Base-by-base conservation (phyloP, 2,113 vertebrate species). In the Monopterus albus region DNA sequence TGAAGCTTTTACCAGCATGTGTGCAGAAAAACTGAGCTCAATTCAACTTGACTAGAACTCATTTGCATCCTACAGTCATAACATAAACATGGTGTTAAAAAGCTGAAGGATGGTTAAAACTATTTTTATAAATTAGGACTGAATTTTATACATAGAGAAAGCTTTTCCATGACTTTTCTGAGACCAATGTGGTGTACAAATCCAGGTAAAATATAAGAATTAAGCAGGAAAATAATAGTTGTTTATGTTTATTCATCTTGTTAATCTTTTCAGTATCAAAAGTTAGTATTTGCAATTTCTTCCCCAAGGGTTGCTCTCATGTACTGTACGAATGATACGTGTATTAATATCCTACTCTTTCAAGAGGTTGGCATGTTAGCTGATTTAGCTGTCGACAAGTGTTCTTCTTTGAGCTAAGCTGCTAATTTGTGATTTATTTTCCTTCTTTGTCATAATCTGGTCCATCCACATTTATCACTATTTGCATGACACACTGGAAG, bases 61-160 rank as follows among this genome's bases (percentile, higher is more conserved):
- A 62, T 83, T 80, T 87, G 71, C 73, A 60, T 75, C 72, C 68
- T 59, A 46, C 53, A 56, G 56, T 57, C 61, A 50, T 79, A 69
- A 78, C 38, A 72, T 49, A 67, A 81, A 84, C 70, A 64, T 31
- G 43, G 57, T 45, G 47, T 67, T 52, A 50, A 53, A 58, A 14
- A 82, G 59, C 82, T 51, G 49, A 78, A 63, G 61, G 62, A 53
- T 61, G 75, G 61, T 68, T 59, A 56, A 64, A 55, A 56, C 23
- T 58, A 59, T 66, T 67, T 67, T 62, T 33, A 49, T 43, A 73
- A 36, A 56, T 69, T 36, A 49, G 28, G 31, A 25, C 20, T 29
- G 33, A 15, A 65, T 75, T 72, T 55, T 20, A 55, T 68, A 56
- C 63, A 33, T 49, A 46, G 8, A 6, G 4, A 60, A 55, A 26